Conservation (phyloP, 2,113 vertebrate genomes). For the Oncorhynchus mykiss region DNA sequence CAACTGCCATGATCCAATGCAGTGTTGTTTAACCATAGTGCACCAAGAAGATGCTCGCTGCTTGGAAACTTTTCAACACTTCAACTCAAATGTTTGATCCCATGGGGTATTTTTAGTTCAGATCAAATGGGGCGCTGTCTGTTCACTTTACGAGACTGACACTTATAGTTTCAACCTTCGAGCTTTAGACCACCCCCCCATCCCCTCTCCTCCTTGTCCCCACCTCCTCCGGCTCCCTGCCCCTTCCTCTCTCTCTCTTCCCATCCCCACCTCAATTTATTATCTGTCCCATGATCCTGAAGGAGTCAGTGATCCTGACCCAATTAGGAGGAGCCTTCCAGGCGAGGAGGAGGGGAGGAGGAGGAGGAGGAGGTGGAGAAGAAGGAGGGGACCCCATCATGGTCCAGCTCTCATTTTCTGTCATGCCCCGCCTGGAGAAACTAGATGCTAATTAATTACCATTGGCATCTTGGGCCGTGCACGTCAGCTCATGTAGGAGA, state of each 20-base stretch:
- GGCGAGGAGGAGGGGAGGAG: slow-evolving; percentile 50
- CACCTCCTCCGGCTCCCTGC: slow-evolving; percentile 11
- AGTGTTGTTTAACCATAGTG: background rate
- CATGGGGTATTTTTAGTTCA: slow-evolving; percentile 6
- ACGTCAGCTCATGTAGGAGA: slow-evolving; percentile 82
- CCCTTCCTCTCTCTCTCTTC: slow-evolving; percentile 7
- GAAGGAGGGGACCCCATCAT: slow-evolving; percentile 73
- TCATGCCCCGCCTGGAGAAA: slow-evolving; percentile 82
- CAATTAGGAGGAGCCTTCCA: slow-evolving; percentile 80
- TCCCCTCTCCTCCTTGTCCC: slow-evolving; percentile 8
- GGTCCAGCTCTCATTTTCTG: slow-evolving; percentile 84
- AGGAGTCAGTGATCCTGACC: slow-evolving; percentile 81
- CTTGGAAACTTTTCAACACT: background rate
- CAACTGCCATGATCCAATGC: background rate
- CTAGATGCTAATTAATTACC: slow-evolving; percentile 94
- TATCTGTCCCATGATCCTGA: slow-evolving; percentile 81
- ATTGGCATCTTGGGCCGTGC: slow-evolving; percentile 86
- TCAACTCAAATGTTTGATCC: background rate
- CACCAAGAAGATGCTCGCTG: background rate
- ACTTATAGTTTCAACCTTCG: slow-evolving; percentile 37
- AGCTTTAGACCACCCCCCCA: slow-evolving; percentile 25
- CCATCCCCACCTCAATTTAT: slow-evolving; percentile 78
- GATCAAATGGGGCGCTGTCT: slow-evolving; percentile 14
- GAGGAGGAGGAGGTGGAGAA: background rate
- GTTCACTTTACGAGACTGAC: slow-evolving; percentile 28